These are phyloP conservation scores for Danionella dracula DNA, from an alignment of 2,797 vertebrate species.

Conservation along the genomic window DNA sequence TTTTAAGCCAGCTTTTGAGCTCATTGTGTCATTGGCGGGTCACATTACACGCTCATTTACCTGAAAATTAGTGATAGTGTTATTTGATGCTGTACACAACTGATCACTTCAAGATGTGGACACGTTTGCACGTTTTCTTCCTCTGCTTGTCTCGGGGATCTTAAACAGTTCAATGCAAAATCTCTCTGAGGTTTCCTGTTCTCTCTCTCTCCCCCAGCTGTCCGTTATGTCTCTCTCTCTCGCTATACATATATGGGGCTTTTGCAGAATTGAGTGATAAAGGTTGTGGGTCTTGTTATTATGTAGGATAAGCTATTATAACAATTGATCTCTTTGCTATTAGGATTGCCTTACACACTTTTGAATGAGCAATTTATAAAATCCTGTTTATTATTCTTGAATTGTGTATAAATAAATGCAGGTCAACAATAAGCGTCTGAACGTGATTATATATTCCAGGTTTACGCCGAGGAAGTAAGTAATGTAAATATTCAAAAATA, in stretches of 20 bases:
- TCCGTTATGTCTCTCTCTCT: constrained; percentile 16
- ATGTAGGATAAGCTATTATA: background rate
- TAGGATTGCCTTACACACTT: background rate
- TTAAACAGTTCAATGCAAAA: constrained; percentile 28
- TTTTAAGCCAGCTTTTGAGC: background rate
- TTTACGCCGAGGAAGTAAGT: too few species aligned
- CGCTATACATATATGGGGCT: constrained; percentile 14
- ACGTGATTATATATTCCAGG: too few species aligned
- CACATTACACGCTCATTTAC: background rate
- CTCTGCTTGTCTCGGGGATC: background rate
- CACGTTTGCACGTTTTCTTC: constrained; percentile 40
- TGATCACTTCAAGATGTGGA: constrained; percentile 47
- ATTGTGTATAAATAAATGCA: too few species aligned
- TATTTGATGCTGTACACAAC: background rate
- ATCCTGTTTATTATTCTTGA: too few species aligned
- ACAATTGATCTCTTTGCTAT: background rate
- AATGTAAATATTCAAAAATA: too few species aligned
- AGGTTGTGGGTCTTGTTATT: background rate
- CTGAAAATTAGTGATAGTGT: background rate
- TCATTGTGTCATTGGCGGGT: background rate
- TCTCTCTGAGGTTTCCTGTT: constrained; percentile 10
- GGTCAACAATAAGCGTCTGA: too few species aligned
- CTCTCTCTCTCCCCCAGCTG: constrained; percentile 20
- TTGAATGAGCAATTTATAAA: too few species aligned
- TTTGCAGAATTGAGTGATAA: background rate